Percentiles rank a stretch among this genome's conserved stretches.
These are phyloP conservation scores for Aspidiotus destructor DNA, from an alignment of 2,888 invertebrate genomes.

Conservation along the genomic window DNA sequence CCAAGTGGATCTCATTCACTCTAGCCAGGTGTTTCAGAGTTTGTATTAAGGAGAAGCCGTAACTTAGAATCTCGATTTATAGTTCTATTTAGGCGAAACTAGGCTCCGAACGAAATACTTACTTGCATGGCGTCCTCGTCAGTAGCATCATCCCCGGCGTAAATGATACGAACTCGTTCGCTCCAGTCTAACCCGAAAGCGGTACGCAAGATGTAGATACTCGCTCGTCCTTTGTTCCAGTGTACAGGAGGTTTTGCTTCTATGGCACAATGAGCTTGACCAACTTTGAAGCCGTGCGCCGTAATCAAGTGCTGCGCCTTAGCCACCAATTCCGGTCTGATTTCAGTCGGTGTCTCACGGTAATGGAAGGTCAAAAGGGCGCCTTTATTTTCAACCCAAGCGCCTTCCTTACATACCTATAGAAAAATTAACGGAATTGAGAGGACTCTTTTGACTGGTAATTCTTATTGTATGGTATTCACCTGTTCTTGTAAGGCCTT, in stretches of 20 bases:
- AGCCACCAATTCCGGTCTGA: slow-evolving; percentile 58
- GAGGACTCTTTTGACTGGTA: neutral
- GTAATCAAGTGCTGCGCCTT: slow-evolving; percentile 63
- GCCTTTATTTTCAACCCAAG: slow-evolving; percentile 45
- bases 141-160: slow-evolving; percentile 78
- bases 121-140: slow-evolving; percentile 88
- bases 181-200: slow-evolving; percentile 88
- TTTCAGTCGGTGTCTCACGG: slow-evolving; percentile 54
- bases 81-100: neutral
- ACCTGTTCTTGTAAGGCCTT: slow-evolving; percentile 73
- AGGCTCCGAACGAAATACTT: slow-evolving; percentile 39
- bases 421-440: neutral
- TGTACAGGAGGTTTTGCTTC: slow-evolving; percentile 83
- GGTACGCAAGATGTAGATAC: slow-evolving; percentile 78
- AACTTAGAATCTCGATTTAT: too few relatives aligned
- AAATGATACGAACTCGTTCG: slow-evolving; percentile 78
- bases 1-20: too few relatives aligned
- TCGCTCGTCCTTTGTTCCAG: slow-evolving; percentile 85
- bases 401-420: slow-evolving; percentile 41
- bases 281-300: slow-evolving; percentile 66
- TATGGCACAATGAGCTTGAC: slow-evolving; percentile 73
- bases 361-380: slow-evolving; percentile 44
- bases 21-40: slow-evolving; percentile 25
- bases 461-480: neutral
- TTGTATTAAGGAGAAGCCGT: too few relatives aligned